Evolutionary conservation across 30 jellyfish, hydroid and myxozoan genomes (phyloP), one percentile per base, ranked within the genome.

Genomic region (Clytia hemisphaerica): DNA sequence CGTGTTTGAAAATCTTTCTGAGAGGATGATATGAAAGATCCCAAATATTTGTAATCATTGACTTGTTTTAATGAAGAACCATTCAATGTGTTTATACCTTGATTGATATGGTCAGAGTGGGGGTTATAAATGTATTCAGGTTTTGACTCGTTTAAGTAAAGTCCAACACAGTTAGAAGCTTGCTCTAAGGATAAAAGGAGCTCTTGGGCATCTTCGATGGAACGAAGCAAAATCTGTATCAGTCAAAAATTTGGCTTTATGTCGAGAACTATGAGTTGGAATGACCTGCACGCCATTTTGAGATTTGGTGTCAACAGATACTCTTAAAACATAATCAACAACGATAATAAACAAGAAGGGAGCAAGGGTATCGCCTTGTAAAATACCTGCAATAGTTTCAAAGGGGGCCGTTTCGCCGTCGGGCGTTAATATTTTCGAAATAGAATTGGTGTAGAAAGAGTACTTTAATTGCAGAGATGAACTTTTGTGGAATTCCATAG

Each of bases 301-400:
- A 21, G 12, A 7, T 10, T 15, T 51, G 9, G 10, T 51, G 66
- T 51, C 66, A 15, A 51, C 26, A 9, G 66, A 51, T 21, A 51
- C 25, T 7, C 66, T 21, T 10, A 51, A 33, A 21, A 51, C 25
- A 33, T 51, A 51, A 21, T 51, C 66, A 10, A 51, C 66, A 51
- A 51, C 66, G 6, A 51, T 12, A 51, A 21, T 51, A 21, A 51
- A 51, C 9, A 51, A 33, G 26, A 51, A 51, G 10, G 66, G 66
- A 7, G 25, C 66, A 7, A 51, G 66, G 18, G 66, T 51, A 21
- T 51, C 66, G 25, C 66, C 66, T 21, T 51, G 66, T 10, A 51
- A 33, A 7, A 51, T 51, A 33, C 66, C 66, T 51, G n/a, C n/a
- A n/a, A n/a, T n/a, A n/a, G n/a, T n/a, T n/a, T n/a, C n/a, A n/a